Base-by-base conservation (phyloP, 2,888 invertebrate species). In the Rotaria socialis region DNA sequence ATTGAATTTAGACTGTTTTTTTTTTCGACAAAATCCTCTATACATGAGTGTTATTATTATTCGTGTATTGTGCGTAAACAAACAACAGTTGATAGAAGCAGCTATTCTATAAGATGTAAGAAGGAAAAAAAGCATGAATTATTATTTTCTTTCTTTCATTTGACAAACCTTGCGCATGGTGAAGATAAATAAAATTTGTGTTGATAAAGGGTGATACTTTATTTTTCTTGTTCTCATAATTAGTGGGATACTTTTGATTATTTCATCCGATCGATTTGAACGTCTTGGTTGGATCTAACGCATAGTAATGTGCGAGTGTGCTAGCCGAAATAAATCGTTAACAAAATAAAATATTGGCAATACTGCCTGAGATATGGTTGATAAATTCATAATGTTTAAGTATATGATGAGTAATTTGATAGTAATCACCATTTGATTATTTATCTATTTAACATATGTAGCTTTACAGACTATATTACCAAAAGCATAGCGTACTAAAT, bases 381-480 rank as follows among this genome's bases (percentile, higher is more conserved):
- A 47, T n/a, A 80, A 80, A 80, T 80, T 14, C 5, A 47, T 80
- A 80, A 80, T 80, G 47, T 80, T 80, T 80, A 24, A 47, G 11
- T n/a, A 80, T 80, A 80, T 80, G 80, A 80, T 80, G 24, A 24
- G 47, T 24, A n/a, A 80, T 47, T 80, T 80, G 8, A 47, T 47
- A 24, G 7, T 47, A 43, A 80, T 19, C 35, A 80, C 47, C 19
- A 80, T 47, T 47, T 19, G 22, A 35, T 47, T 80, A 22, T 47
- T 14, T 24, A n/a, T 80, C 19, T 80, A 47, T 16, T 47, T n/a
- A 47, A n/a, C 47, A 80, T 47, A 47, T 11, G 47, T 80, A 24
- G 80, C 43, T 80, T 80, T 47, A 47, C 80, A 47, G 5, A 80
- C 80, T 47, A 80, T 47, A 47, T 80, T 47, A 47, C 80, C 80